Evolutionary conservation across 1,140 invertebrate species (phyloP).

Genomic region (Hetaerina americana): DNA sequence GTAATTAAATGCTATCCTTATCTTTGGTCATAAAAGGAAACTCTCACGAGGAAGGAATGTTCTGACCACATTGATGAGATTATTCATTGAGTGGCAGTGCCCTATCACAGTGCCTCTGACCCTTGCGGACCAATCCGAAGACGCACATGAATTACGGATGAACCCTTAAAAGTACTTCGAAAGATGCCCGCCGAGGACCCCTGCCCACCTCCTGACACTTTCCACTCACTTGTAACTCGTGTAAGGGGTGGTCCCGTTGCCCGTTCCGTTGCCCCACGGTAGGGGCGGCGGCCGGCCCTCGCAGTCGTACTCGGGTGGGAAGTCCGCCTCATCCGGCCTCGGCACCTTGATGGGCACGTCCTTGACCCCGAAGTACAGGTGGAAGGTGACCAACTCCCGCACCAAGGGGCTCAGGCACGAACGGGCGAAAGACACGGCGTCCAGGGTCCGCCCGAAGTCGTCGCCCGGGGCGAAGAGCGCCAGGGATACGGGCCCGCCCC

Average conservation of each 20-base stretch:
- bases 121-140: no score
- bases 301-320: constrained; percentile 40
- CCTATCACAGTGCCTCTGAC: no score
- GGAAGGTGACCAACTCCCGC: constrained; percentile 64
- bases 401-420: constrained; percentile 52
- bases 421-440: constrained; percentile 51
- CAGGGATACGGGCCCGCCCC: constrained; percentile 55
- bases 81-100: no score
- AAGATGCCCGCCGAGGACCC: no score
- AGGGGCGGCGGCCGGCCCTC: constrained; percentile 51
- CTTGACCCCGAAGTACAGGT: constrained; percentile 73
- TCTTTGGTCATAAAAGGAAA: no score
- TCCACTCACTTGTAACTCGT: background rate
- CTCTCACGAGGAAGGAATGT: no score
- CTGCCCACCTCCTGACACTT: no score
- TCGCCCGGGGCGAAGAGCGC: constrained; percentile 62
- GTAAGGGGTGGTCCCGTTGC: background rate
- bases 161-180: no score
- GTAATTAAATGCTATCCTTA: no score
- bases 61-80: no score
- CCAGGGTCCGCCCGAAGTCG: constrained; percentile 48
- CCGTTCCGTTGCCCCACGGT: constrained; percentile 50
- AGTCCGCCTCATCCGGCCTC: constrained; percentile 47
- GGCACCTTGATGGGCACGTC: constrained; percentile 64
- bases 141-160: no score